A percentile compares a stretch with the other conserved stretches of the same genome.
phyloP scores from a whole-genome alignment of 1,140 invertebrate genomes.

The Fragariocoptes setiger region DNA sequence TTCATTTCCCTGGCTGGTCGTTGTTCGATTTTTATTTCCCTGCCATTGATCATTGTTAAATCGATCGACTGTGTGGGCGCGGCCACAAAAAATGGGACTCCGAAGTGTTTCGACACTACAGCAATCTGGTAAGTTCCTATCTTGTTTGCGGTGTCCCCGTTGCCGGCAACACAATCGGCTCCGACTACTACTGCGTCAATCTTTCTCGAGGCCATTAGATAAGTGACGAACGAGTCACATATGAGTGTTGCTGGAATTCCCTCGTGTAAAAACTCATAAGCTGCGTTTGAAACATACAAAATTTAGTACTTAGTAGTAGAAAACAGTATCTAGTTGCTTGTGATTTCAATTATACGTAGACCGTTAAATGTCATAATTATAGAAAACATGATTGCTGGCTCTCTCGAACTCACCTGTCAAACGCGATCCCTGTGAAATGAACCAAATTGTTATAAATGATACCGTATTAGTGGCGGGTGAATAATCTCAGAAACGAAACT shows the following conservation, averaged over 20 bases:
- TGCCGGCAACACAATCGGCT: slow-evolving; percentile 44
- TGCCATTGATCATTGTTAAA: slow-evolving; percentile 35
- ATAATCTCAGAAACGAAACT: too few species aligned
- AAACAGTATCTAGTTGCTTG: too few species aligned
- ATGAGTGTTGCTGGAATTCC: slow-evolving; percentile 69
- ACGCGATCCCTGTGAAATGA: slow-evolving; percentile 56
- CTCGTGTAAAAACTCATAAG: slow-evolving; percentile 73
- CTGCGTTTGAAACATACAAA: too few species aligned
- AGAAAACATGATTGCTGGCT: too few species aligned
- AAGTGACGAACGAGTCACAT: slow-evolving; percentile 76
- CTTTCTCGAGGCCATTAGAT: slow-evolving; percentile 36
- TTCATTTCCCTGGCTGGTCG: slow-evolving; percentile 63
- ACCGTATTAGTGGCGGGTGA: too few species aligned
- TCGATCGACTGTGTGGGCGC: slow-evolving; percentile 77
- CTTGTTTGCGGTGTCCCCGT: slow-evolving; percentile 97
- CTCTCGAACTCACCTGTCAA: too few species aligned
- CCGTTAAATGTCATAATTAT: too few species aligned
- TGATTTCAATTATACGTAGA: too few species aligned
- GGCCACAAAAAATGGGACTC: slow-evolving; percentile 77
- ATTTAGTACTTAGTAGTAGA: too few species aligned
- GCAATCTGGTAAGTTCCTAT: slow-evolving; percentile 89
- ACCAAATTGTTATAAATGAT: too few species aligned
- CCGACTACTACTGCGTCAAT: slow-evolving; percentile 24
- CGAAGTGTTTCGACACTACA: slow-evolving; percentile 56
- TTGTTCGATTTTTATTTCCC: slow-evolving; percentile 72